These are phyloP conservation scores for Automeris io DNA, from an alignment of 2,888 invertebrate genomes.

Conservation along the genomic window DNA sequence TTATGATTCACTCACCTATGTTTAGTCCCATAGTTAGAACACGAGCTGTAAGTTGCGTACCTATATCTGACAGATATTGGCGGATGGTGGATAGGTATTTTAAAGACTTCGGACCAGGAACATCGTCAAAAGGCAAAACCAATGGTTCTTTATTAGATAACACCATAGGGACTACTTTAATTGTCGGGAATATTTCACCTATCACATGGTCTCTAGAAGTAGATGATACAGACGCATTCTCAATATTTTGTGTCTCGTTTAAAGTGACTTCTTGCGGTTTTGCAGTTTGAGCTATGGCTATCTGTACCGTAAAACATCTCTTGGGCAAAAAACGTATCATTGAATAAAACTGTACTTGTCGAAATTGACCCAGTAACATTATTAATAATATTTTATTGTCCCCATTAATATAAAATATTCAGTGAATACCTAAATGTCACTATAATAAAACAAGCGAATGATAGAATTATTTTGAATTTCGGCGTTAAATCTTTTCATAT, in stretches of 20 bases:
- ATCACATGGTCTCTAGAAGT: constrained; percentile 5
- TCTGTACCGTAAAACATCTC: constrained; percentile 24
- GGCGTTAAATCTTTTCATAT: constrained; percentile 7
- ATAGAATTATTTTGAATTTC: constrained; percentile 6
- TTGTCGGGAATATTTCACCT: constrained; percentile 39
- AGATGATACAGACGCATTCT: constrained; percentile 7
- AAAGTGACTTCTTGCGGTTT: constrained; percentile 27
- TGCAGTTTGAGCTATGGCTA: constrained; percentile 24
- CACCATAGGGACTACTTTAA: constrained; percentile 46
- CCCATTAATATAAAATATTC: constrained; percentile 14
- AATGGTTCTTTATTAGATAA: constrained; percentile 45
- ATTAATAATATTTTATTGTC: constrained; percentile 7
- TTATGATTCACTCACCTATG: constrained; percentile 67
- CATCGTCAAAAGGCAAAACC: constrained; percentile 76
- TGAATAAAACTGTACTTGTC: constrained; percentile 22
- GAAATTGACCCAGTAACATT: constrained; percentile 43
- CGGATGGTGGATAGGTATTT: constrained; percentile 77
- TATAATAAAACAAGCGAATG: constrained; percentile 10
- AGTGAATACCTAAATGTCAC: background rate
- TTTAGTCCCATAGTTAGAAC: constrained; percentile 69
- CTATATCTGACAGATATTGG: constrained; percentile 78
- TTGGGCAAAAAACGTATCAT: constrained; percentile 20
- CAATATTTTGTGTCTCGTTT: constrained; percentile 6
- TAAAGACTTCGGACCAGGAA: constrained; percentile 79
- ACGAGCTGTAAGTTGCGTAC: constrained; percentile 78